These are phyloP conservation scores for Ennomos fuscantarius DNA, from an alignment of 2,888 invertebrate genomes.

Conservation along the genomic window DNA sequence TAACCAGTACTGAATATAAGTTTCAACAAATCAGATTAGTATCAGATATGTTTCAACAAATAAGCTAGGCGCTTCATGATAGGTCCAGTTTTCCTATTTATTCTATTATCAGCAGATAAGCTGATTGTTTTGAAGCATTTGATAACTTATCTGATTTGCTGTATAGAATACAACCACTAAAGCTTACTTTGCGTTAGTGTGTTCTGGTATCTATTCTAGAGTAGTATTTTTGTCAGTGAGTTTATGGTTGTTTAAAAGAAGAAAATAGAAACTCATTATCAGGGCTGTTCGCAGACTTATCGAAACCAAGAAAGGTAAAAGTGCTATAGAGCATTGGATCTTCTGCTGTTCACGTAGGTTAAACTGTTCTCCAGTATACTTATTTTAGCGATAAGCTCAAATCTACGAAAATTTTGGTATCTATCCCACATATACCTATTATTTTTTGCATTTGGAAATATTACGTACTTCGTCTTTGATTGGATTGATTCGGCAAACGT, in stretches of 20 bases:
- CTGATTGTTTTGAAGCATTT: conserved; percentile 34
- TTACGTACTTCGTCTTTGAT: too few species aligned
- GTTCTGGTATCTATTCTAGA: conserved; percentile 6
- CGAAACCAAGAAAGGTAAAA: too few species aligned
- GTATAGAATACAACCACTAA: conserved; percentile 23
- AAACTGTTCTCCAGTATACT: too few species aligned
- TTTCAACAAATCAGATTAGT: conserved; percentile 8
- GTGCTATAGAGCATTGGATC: too few species aligned
- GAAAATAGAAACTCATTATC: too few species aligned
- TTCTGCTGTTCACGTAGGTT: too few species aligned
- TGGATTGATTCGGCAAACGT: too few species aligned
- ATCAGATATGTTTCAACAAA: neutral
- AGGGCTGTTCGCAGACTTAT: too few species aligned
- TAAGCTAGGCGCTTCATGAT: conserved; percentile 4
- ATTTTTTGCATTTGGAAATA: too few species aligned
- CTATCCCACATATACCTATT: too few species aligned
- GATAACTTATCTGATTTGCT: conserved; percentile 35
- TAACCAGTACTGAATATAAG: neutral
- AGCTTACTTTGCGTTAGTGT: conserved; percentile 14
- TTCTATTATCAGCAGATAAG: conserved; percentile 38
- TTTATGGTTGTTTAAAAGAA: neutral
- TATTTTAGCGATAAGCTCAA: too few species aligned
- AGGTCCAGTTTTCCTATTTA: conserved; percentile 23
- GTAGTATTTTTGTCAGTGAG: conserved; percentile 13
- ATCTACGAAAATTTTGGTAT: too few species aligned